These are phyloP conservation scores for Argynnis bischoffii DNA, from an alignment of 2,888 invertebrate species.

Conservation along the genomic window DNA sequence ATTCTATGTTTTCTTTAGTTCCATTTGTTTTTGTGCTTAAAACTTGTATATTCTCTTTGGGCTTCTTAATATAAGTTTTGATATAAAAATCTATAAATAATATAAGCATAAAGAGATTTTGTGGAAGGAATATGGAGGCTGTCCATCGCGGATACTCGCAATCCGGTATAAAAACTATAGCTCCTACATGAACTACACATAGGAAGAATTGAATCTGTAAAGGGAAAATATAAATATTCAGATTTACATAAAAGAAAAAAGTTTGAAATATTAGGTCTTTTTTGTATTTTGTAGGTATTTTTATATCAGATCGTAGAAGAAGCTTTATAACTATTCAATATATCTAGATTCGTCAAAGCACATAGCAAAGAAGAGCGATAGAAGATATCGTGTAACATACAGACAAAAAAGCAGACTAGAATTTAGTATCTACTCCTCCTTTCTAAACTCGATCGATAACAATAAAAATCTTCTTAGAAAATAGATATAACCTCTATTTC, in stretches of 20 bases:
- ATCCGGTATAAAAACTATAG: slow-evolving; percentile 70
- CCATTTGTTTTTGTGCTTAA: background rate
- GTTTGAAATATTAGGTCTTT: too few species aligned
- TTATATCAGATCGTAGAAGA: too few species aligned
- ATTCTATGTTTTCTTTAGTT: background rate
- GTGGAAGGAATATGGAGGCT: slow-evolving; percentile 81
- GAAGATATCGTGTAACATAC: too few species aligned
- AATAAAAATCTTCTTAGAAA: too few species aligned
- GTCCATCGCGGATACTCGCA: slow-evolving; percentile 84
- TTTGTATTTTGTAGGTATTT: too few species aligned
- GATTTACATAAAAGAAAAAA: background rate
- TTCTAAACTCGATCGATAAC: too few species aligned
- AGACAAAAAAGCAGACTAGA: too few species aligned
- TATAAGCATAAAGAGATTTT: slow-evolving; percentile 85
- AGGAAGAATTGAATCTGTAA: slow-evolving; percentile 85
- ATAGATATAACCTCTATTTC: too few species aligned
- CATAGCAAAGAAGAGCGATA: too few species aligned
- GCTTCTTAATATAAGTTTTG: slow-evolving; percentile 80
- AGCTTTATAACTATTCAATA: too few species aligned
- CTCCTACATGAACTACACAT: slow-evolving; percentile 79
- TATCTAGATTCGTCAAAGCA: too few species aligned
- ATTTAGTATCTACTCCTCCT: too few species aligned
- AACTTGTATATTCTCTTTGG: slow-evolving; percentile 24
- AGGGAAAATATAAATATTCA: background rate
- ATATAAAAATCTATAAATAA: slow-evolving; percentile 87